Evolutionary conservation across 1,140 invertebrate species (phyloP), one percentile per base, ranked within the genome.

Genomic region (Geopemphigus sp.): DNA sequence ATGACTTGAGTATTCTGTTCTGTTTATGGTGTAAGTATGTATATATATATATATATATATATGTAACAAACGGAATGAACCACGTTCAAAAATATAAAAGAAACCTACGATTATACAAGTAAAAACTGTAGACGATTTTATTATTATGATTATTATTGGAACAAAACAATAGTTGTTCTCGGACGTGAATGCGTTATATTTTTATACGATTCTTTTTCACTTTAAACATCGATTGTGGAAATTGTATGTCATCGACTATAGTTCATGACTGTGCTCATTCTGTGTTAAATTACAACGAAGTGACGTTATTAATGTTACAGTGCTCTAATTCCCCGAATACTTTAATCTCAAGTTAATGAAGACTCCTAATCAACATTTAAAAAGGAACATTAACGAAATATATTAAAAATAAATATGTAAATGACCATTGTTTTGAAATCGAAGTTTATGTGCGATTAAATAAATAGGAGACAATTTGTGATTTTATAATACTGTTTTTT

Each of bases 51-150:
- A 39, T 39, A 39, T 39, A 4, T 39, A 39, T 39, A 4, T 39
- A 39, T 39, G 17, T 72, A 72, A 72, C 50, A 50, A n/a, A 50
- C 45, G 22, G 24, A 53, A 72, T 72, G 24, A 47, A 54, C 26
- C 26, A 15, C 17, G 24, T 72, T 11, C 10, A 39, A 57, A 57
- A 76, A 57, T 76, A 76, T 57, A 76, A 57, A 24, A 59, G 72
- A 59, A 59, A 45, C 72, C 54, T 24, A 76, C 54, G 72, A 76
- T 76, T 76, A 39, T 76, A 50, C 72, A 15, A 57, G 70, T 73
- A 39, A 73, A 73, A 47, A 73, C 50, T 73, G 26, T 22, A 73
- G 70, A 73, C 50, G 50, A 32, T 73, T 56, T 64, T 12, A 29
- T 73, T 72, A 70, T 70, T 26, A 53, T 72, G 17, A 56, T 54